Percentiles rank a stretch among this genome's conserved stretches.
phyloP scores from a whole-genome alignment of 2,113 vertebrate species.

The Vombatus ursinus region DNA sequence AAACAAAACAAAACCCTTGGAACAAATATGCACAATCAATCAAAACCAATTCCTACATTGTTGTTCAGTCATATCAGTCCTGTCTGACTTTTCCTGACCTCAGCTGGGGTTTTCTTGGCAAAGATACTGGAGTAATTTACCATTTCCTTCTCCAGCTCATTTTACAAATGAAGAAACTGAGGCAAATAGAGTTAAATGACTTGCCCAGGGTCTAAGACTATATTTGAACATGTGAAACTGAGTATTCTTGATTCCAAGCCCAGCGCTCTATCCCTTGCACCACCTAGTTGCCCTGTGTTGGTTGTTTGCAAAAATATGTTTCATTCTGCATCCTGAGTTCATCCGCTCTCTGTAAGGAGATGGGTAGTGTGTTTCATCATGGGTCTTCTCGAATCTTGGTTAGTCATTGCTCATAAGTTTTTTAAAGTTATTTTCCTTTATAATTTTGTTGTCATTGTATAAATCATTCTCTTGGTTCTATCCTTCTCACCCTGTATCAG shows the following conservation, averaged over 20 bases:
- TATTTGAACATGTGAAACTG: no score
- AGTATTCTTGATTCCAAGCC: no score
- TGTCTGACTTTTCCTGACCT: no score
- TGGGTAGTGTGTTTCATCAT: background rate
- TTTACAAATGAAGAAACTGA: no score
- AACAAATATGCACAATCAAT: background rate
- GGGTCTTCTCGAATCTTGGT: background rate
- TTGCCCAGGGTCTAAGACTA: no score
- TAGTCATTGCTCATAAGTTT: background rate
- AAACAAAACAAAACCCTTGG: background rate
- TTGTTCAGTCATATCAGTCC: no score
- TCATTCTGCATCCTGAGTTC: background rate
- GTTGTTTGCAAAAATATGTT: background rate
- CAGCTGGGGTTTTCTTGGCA: no score
- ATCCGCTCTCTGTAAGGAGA: no score
- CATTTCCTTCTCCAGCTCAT: no score
- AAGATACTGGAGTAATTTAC: no score
- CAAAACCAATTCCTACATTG: background rate
- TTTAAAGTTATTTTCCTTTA: background rate
- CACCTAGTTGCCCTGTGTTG: background rate
- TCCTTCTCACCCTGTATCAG: background rate
- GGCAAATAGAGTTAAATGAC: no score
- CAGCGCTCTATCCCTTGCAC: no score
- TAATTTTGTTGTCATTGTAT: background rate
- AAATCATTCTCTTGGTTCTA: background rate